Percentiles rank a stretch among this genome's conserved stretches.
Evolutionary conservation across 1,140 invertebrate genomes (phyloP).

Genomic region (Dendroctonus ponderosae): DNA sequence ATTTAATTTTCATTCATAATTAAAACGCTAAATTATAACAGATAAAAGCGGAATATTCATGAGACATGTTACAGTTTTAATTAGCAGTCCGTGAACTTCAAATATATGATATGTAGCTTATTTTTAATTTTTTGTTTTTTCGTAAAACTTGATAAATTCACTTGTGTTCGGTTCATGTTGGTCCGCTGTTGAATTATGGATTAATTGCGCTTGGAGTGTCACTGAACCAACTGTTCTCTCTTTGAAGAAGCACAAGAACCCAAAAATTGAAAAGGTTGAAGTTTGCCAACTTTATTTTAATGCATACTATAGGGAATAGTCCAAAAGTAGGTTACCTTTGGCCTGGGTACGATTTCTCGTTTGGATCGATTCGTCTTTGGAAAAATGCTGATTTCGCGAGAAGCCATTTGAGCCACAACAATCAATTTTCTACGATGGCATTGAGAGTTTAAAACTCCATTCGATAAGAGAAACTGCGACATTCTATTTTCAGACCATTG

Average conservation of each 20-base stretch:
- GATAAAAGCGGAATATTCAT: constrained; percentile 19
- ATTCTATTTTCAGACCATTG: no score
- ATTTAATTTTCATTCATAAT: constrained; percentile 20
- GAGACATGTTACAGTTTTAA: constrained; percentile 4
- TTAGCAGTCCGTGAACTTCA: constrained; percentile 1
- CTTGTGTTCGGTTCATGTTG: not conserved
- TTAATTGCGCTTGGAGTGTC: no score
- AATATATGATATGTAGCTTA: not conserved
- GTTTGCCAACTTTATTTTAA: not conserved
- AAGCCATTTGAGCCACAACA: no score
- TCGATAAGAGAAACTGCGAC: no score
- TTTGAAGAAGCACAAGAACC: not conserved
- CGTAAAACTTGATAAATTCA: not conserved
- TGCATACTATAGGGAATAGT: not conserved
- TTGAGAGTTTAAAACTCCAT: no score
- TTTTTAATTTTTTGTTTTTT: constrained; percentile 2
- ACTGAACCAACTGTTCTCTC: not conserved
- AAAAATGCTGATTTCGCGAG: no score
- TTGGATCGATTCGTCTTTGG: not conserved
- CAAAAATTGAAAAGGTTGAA: not conserved
- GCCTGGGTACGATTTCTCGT: not conserved
- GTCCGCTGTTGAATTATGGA: no score
- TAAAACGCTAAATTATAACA: constrained; percentile 17
- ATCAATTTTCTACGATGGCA: no score
- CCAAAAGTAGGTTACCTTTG: not conserved